These are phyloP conservation scores for Pipistrellus pygmaeus DNA, from an alignment of 2,797 vertebrate species.

Conservation along the genomic window DNA sequence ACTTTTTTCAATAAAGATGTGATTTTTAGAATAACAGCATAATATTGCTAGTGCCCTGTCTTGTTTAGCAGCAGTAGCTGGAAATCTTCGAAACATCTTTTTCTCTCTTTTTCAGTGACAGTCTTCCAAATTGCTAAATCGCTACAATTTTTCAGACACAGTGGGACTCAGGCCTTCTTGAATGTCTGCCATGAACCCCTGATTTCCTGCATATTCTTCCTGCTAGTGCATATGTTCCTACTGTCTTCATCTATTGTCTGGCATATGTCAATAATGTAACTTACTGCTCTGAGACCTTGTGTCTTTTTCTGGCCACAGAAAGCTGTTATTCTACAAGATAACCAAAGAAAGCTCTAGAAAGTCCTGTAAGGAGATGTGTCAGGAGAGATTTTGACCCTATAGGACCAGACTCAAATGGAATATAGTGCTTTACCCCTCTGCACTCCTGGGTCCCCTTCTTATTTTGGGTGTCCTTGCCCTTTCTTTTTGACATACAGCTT, in stretches of 20 bases:
- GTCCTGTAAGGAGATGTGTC: neutral
- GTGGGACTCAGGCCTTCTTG: neutral
- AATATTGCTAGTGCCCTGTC: neutral
- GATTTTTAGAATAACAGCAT: neutral
- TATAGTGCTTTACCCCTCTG: accelerated
- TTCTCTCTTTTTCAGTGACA: neutral
- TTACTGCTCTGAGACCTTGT: accelerated
- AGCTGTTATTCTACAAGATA: slow-evolving; percentile 1
- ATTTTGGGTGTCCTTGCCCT: accelerated
- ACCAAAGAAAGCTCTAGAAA: neutral
- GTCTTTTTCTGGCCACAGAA: neutral
- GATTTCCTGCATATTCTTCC: neutral
- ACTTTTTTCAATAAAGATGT: neutral
- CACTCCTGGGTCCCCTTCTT: accelerated
- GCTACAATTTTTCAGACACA: slow-evolving; percentile 17
- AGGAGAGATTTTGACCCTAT: neutral
- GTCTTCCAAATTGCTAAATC: slow-evolving; percentile 50
- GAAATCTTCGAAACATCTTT: neutral
- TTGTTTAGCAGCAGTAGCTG: neutral
- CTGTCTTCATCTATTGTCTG: neutral
- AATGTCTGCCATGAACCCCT: neutral
- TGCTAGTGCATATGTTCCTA: accelerated
- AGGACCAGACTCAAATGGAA: neutral
- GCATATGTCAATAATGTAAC: accelerated
- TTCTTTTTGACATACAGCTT: neutral